A percentile compares a stretch with the other conserved stretches of the same genome.
Conservation (phyloP, 23 tunicate genomes). For the Styela clava region DNA sequence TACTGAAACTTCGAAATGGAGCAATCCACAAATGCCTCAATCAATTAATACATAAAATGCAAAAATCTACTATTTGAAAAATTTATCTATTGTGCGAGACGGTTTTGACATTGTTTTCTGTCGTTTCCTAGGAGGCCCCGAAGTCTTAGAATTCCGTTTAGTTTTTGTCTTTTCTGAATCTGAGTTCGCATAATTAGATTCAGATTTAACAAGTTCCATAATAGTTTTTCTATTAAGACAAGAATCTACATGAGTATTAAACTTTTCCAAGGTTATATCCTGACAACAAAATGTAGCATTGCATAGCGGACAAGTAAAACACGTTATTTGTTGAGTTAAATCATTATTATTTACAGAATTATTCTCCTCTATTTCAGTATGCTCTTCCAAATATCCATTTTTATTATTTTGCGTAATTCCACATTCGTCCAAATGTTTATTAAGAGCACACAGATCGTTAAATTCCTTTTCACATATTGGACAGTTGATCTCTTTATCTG, state of each 20-base stretch:
- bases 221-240: slow-evolving; percentile 65
- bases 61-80: slow-evolving; percentile 28
- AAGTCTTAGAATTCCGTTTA: neutral
- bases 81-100: slow-evolving; percentile 35
- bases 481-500: neutral
- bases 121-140: slow-evolving; percentile 28
- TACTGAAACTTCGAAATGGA: too few species aligned
- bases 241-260: slow-evolving; percentile 66
- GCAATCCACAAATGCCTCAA: too few species aligned
- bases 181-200: neutral
- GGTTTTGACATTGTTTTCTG: slow-evolving; percentile 28
- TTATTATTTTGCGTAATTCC: neutral
- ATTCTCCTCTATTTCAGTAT: neutral
- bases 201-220: slow-evolving; percentile 29
- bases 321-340: neutral
- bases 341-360: neutral
- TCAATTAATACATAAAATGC: too few species aligned
- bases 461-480: neutral
- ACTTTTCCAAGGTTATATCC: slow-evolving; percentile 29
- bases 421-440: neutral
- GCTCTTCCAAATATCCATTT: too few species aligned
- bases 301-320: slow-evolving; percentile 65
- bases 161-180: neutral
- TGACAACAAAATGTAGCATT: slow-evolving; percentile 26
- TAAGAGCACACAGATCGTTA: neutral